Percentiles rank a stretch among this genome's conserved stretches.
Conservation (phyloP, 1,140 invertebrate species). For the Drosophila paulistorum region DNA sequence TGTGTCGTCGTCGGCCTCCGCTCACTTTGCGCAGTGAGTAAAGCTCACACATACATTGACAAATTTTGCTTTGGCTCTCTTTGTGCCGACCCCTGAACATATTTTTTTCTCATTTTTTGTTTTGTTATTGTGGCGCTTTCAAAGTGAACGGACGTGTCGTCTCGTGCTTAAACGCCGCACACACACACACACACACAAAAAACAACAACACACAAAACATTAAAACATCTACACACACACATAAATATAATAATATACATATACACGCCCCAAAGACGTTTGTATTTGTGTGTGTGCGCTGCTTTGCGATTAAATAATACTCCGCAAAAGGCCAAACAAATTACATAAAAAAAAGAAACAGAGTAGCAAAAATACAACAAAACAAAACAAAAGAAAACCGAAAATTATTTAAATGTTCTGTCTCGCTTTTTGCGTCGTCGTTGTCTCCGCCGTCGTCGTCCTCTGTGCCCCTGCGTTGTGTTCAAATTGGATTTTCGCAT, state of each 20-base stretch:
- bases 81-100: no score
- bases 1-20: no score
- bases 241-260: conserved; percentile 25
- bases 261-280: conserved; percentile 35
- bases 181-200: conserved; percentile 29
- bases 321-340: conserved; percentile 75
- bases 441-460: not conserved
- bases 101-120: conserved; percentile 34
- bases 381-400: conserved; percentile 34
- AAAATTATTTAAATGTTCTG: conserved; percentile 27
- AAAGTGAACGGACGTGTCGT: conserved; percentile 66
- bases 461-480: conserved; percentile 36
- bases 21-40: no score
- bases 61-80: no score
- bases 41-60: no score
- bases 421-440: conserved; percentile 17
- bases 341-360: conserved; percentile 54
- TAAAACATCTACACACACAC: conserved; percentile 30
- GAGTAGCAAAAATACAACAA: conserved; percentile 48
- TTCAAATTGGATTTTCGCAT: conserved; percentile 60
- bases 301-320: conserved; percentile 76
- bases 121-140: conserved; percentile 74
- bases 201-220: conserved; percentile 21
- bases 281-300: conserved; percentile 38
- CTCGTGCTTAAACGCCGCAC: conserved; percentile 48